A percentile compares a stretch with the other conserved stretches of the same genome.
Evolutionary conservation across 2,113 vertebrate species (phyloP).

Genomic region (Heloderma charlesbogerti): DNA sequence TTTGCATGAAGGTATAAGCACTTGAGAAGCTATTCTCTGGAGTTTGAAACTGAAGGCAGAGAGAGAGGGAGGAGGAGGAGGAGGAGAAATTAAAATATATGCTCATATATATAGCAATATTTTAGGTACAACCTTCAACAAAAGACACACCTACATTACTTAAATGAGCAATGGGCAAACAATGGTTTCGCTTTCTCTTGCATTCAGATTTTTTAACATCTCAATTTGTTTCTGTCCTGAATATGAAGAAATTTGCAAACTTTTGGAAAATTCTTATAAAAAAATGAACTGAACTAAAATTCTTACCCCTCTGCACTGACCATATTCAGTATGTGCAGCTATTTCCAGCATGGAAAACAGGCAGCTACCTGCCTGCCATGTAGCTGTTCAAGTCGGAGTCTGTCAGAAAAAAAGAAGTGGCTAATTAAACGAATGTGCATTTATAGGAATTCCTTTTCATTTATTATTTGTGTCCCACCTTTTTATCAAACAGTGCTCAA

Average conservation of each 20-base stretch:
- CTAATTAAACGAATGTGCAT: too few relatives aligned
- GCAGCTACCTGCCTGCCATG: too few relatives aligned
- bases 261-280: not conserved
- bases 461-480: too few relatives aligned
- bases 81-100: not conserved
- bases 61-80: not conserved
- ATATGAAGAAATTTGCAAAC: not conserved
- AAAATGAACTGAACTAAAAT: too few relatives aligned
- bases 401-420: too few relatives aligned
- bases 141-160: not conserved
- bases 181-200: not conserved
- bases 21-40: slow-evolving; percentile 55
- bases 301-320: too few relatives aligned
- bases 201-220: not conserved
- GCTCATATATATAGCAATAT: not conserved
- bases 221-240: not conserved
- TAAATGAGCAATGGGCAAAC: not conserved
- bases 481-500: too few relatives aligned
- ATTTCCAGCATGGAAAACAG: too few relatives aligned
- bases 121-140: not conserved
- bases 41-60: slow-evolving; percentile 47
- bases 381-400: too few relatives aligned
- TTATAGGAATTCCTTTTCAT: too few relatives aligned
- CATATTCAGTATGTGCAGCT: too few relatives aligned
- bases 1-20: slow-evolving; percentile 58